phyloP scores from a whole-genome alignment of 2,888 invertebrate genomes.

The Idaea biselata region DNA sequence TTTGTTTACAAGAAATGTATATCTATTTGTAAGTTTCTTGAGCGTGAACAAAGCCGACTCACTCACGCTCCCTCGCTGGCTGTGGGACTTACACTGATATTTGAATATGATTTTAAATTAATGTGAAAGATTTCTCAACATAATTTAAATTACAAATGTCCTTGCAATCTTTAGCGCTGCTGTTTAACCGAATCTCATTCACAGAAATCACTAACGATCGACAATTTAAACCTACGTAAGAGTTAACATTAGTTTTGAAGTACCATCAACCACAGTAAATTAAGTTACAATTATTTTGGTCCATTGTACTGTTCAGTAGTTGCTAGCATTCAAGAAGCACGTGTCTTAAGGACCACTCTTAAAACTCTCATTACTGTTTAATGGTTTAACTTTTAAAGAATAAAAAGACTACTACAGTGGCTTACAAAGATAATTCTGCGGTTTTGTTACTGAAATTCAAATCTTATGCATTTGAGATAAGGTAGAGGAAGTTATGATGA shows the following conservation, averaged over 20 bases:
- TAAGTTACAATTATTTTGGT: constrained; percentile 68
- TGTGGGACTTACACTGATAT: too few relatives aligned
- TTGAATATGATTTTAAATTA: too few relatives aligned
- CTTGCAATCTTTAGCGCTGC: background rate
- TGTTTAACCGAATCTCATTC: background rate
- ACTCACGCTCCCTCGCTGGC: too few relatives aligned
- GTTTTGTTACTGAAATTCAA: background rate
- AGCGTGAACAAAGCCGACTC: too few relatives aligned
- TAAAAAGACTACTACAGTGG: constrained; percentile 63
- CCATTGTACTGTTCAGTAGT: constrained; percentile 76
- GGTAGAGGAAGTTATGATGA: background rate
- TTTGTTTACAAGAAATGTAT: too few relatives aligned
- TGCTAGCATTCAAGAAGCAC: constrained; percentile 61
- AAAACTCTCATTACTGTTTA: constrained; percentile 77
- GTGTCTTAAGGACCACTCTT: constrained; percentile 74
- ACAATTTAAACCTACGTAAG: background rate
- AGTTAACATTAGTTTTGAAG: background rate
- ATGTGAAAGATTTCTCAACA: too few relatives aligned
- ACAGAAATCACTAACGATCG: background rate
- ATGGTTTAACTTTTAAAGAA: constrained; percentile 70
- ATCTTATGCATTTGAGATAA: background rate
- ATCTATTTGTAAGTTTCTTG: too few relatives aligned
- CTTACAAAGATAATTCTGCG: constrained; percentile 31
- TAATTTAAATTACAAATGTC: background rate
- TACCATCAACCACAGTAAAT: constrained; percentile 45